Base-by-base conservation (phyloP, 2,888 invertebrate genomes). In the Scaptomyza reducta region DNA sequence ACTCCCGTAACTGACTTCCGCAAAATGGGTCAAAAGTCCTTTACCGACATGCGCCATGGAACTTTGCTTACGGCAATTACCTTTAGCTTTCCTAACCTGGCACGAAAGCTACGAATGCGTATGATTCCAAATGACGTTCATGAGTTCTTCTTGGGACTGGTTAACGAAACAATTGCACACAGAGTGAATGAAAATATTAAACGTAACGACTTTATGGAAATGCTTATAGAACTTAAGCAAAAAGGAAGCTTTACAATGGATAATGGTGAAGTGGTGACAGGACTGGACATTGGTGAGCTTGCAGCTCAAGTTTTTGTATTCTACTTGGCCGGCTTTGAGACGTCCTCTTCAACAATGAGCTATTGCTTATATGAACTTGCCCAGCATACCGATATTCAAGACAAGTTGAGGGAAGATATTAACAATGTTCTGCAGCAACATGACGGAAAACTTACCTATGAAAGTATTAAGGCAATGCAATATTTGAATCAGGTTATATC, bases 301-400 rank as follows among this genome's bases (percentile, higher is more conserved):
- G 90, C 92, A 0, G 92, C 93, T 0, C 93, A 94, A 54, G 92
- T 93, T 16, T 91, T 93, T 44, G 87, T 93, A 2, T 94, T 94
- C 66, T 93, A 93, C 68, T 61, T 89, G 9, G 94, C 93, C 27
- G 94, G 94, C 1, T 93, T 92, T 57, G 93, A 93, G 79, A 93
- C 93, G 0, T 93, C 93, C 0, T 90, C 92, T 1, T 90, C 92
- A 0, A 91, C 92, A 0, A 89, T 93, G 78, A 91, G 91, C 22
- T 93, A 92, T 74, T 89, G 90, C 5, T 69, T 93, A 1, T 93
- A 92, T 68, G 93, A 93, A 74, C 74, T 94, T 22, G 92, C 93
- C 0, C 81, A 89, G 18, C 90, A 93, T 81, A 91, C 89, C 11
- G 90, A 92, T 0, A 78, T 92, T 13, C 93, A 93, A 67, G 89